Percentiles rank a stretch among this genome's conserved stretches.
These are phyloP conservation scores for Drepana falcataria DNA, from an alignment of 2,888 invertebrate species.

Conservation along the genomic window DNA sequence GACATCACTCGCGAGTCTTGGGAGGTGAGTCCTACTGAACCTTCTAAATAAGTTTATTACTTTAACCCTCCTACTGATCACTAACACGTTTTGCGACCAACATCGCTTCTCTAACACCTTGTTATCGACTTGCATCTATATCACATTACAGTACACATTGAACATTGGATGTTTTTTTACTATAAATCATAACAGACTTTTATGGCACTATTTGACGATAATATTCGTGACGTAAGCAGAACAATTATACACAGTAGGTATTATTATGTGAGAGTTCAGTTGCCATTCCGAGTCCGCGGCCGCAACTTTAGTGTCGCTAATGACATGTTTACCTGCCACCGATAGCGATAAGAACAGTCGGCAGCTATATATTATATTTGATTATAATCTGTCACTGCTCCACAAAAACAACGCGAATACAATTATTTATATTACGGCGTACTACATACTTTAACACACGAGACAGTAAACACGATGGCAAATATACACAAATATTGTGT, in stretches of 20 bases:
- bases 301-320: slow-evolving; percentile 3
- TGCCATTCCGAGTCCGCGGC: neutral
- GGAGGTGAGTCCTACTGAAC: slow-evolving; percentile 85
- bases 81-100: slow-evolving; percentile 40
- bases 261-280: slow-evolving; percentile 15
- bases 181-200: slow-evolving; percentile 17
- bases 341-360: slow-evolving; percentile 9
- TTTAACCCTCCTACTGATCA: slow-evolving; percentile 11
- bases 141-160: slow-evolving; percentile 68
- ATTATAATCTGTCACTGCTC: slow-evolving; percentile 12
- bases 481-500: slow-evolving; percentile 25
- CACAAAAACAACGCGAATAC: slow-evolving; percentile 6
- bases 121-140: slow-evolving; percentile 43
- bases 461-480: slow-evolving; percentile 22
- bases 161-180: slow-evolving; percentile 44
- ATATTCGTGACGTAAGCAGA: slow-evolving; percentile 22
- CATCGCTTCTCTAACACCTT: slow-evolving; percentile 49
- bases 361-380: slow-evolving; percentile 6
- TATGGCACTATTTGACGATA: slow-evolving; percentile 14
- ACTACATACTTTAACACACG: slow-evolving; percentile 4
- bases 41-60: slow-evolving; percentile 5
- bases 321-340: slow-evolving; percentile 14
- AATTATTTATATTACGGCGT: neutral
- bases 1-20: slow-evolving; percentile 93
- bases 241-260: slow-evolving; percentile 24